phyloP scores from a whole-genome alignment of 92 coral and sea anemone genomes.

The Phenganax stokvisi region DNA sequence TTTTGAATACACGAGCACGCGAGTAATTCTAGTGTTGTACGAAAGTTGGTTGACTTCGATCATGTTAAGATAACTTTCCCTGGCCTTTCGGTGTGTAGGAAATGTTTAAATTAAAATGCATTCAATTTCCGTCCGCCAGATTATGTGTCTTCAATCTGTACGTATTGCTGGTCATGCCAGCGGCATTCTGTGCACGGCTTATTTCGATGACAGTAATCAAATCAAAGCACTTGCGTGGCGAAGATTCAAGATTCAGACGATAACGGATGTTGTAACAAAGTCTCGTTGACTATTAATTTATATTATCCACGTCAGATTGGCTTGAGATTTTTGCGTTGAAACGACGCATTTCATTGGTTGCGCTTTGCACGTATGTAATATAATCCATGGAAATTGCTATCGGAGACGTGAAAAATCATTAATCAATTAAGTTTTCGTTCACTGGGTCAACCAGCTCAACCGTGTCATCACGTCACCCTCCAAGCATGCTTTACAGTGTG shows the following conservation, averaged over 20 bases:
- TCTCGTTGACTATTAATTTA: background rate
- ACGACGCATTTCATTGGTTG: slow-evolving; percentile 11
- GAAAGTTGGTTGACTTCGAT: background rate
- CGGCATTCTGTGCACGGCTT: background rate
- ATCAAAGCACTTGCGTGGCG: slow-evolving; percentile 20
- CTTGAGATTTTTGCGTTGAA: background rate
- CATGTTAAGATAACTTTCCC: background rate
- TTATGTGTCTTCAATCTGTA: background rate
- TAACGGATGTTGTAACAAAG: slow-evolving; percentile 1
- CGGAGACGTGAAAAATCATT: slow-evolving; percentile 1
- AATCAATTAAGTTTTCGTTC: slow-evolving; percentile 7
- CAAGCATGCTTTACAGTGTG: no score
- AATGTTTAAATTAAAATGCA: background rate
- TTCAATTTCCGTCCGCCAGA: slow-evolving; percentile 3
- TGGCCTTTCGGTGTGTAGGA: background rate
- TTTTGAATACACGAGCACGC: background rate
- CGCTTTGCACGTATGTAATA: background rate
- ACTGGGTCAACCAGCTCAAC: background rate
- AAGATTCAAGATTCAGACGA: slow-evolving; percentile 32
- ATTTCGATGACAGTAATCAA: slow-evolving; percentile 37
- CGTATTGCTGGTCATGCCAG: background rate
- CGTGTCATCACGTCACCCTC: no score
- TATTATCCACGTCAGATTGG: background rate
- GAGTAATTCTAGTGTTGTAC: background rate
- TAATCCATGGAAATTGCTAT: slow-evolving; percentile 18